Percentiles rank a stretch among this genome's conserved stretches.
phyloP scores from a whole-genome alignment of 2,113 vertebrate species.

The Sceloporus undulatus region DNA sequence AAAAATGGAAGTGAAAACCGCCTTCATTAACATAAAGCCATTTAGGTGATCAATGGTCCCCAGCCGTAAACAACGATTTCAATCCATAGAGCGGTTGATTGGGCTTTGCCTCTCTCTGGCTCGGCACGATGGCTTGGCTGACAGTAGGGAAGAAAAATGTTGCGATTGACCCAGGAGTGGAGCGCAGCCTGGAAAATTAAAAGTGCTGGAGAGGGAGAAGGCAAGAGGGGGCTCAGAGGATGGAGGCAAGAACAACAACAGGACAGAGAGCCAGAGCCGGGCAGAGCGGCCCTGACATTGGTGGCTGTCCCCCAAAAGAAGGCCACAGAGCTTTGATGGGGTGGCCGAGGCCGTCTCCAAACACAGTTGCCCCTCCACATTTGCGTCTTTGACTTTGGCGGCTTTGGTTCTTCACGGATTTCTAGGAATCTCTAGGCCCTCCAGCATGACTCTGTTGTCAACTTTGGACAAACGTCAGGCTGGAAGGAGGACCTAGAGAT shows the following conservation, averaged over 20 bases:
- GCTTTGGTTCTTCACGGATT: too few relatives aligned
- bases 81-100: slow-evolving; percentile 60
- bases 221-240: slow-evolving; percentile 14
- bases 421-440: too few relatives aligned
- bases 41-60: slow-evolving; percentile 66
- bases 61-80: slow-evolving; percentile 66
- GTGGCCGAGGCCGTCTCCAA: not conserved
- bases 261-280: not conserved
- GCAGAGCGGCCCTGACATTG: not conserved
- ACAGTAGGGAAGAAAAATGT: slow-evolving; percentile 67
- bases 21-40: slow-evolving; percentile 64
- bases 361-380: too few relatives aligned
- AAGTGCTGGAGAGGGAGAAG: slow-evolving; percentile 30
- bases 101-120: slow-evolving; percentile 50
- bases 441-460: too few relatives aligned
- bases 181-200: slow-evolving; percentile 65
- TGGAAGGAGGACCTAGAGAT: too few relatives aligned
- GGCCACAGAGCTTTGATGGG: too few relatives aligned
- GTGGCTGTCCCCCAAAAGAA: too few relatives aligned
- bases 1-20: slow-evolving; percentile 52
- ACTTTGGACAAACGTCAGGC: too few relatives aligned
- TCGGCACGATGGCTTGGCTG: slow-evolving; percentile 43
- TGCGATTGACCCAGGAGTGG: slow-evolving; percentile 57
- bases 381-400: too few relatives aligned
- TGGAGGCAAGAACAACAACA: slow-evolving; percentile 2